Conservation (phyloP, 1,140 invertebrate genomes). For the Drosophila punjabiensis region DNA sequence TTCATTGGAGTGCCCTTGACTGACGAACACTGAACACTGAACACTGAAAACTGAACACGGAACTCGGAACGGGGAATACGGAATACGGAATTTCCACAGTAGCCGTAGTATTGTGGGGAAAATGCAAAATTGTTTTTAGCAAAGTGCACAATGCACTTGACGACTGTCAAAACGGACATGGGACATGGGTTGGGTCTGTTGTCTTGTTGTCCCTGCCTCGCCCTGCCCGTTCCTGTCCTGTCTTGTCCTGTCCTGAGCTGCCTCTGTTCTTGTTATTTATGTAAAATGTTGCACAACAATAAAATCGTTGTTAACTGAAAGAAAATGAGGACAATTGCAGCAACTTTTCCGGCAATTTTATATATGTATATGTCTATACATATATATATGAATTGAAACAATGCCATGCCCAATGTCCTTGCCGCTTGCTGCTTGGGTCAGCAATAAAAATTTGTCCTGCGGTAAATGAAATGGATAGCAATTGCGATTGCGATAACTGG, state of each 20-base stretch:
- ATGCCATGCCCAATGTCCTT: constrained; percentile 59
- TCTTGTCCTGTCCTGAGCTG: neutral
- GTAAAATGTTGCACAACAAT: constrained; percentile 68
- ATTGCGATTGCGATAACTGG: constrained; percentile 78
- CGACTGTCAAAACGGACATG: constrained; percentile 77
- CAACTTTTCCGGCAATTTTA: constrained; percentile 81
- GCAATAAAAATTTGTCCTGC: constrained; percentile 83
- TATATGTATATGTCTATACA: constrained; percentile 1
- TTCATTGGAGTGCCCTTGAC: constrained; percentile 54
- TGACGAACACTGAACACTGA: constrained; percentile 31
- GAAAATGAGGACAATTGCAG: constrained; percentile 81
- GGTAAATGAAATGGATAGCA: constrained; percentile 82
- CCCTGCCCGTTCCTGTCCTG: neutral
- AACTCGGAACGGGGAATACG: neutral
- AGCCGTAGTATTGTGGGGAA: neutral
- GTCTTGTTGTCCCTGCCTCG: constrained; percentile 23
- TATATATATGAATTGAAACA: constrained; percentile 58
- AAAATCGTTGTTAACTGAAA: constrained; percentile 76
- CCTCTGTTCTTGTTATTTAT: constrained; percentile 57
- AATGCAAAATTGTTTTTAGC: constrained; percentile 79
- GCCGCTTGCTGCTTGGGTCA: constrained; percentile 66
- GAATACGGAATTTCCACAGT: neutral
- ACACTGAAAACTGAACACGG: neutral
- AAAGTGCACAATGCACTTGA: constrained; percentile 83
- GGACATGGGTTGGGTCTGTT: constrained; percentile 16